These are phyloP conservation scores for Limnephilus marmoratus DNA, from an alignment of 2,888 invertebrate species.

Conservation along the genomic window DNA sequence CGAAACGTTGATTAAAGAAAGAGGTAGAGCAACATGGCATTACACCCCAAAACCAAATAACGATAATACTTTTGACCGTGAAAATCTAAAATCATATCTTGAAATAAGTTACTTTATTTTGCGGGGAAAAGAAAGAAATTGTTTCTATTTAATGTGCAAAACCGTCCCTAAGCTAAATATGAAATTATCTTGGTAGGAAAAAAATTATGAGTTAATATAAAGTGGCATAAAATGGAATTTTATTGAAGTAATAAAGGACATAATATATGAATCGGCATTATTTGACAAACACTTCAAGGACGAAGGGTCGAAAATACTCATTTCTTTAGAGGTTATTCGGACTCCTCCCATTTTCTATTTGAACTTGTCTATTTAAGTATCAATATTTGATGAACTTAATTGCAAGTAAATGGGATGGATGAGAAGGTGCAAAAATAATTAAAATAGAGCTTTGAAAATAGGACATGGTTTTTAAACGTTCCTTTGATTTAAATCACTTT, in stretches of 20 bases:
- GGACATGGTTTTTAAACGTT: too few species aligned
- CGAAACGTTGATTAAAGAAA: too few species aligned
- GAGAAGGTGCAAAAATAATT: too few species aligned
- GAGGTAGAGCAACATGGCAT: too few species aligned
- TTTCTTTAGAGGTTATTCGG: not conserved
- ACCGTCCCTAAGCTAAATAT: not conserved
- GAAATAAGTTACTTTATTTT: not conserved
- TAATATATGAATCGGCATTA: not conserved
- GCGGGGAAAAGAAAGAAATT: not conserved
- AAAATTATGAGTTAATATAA: not conserved
- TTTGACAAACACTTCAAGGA: not conserved
- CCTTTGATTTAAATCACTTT: too few species aligned
- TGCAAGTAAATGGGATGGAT: too few species aligned
- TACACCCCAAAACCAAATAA: too few species aligned
- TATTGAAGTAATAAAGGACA: not conserved
- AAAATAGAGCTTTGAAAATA: too few species aligned
- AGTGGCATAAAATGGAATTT: not conserved
- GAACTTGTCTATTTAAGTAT: too few species aligned
- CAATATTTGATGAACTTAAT: too few species aligned
- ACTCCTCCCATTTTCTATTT: not conserved
- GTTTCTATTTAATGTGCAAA: not conserved
- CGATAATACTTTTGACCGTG: too few species aligned
- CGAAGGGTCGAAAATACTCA: not conserved
- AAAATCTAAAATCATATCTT: too few species aligned
- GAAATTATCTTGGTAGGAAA: not conserved